Evolutionary conservation across 2,888 invertebrate genomes (phyloP).

Genomic region (Temnothorax ravouxi): DNA sequence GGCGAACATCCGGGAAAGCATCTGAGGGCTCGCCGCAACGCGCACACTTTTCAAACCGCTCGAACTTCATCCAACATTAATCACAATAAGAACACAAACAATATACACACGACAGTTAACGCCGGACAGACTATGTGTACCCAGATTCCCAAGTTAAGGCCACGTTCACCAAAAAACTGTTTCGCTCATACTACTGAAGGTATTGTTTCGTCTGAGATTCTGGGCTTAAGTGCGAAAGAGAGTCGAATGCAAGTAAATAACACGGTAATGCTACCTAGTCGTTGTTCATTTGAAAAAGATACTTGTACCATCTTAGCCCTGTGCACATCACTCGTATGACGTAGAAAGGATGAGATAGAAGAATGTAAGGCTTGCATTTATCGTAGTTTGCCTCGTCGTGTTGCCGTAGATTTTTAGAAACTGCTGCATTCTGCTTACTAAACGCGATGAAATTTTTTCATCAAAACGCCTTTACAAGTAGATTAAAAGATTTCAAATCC

Average conservation of each 20-base stretch:
- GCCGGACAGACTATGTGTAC: conserved; percentile 82
- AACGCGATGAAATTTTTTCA: background rate
- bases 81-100: conserved; percentile 79
- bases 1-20: conserved; percentile 80
- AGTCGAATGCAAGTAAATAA: conserved; percentile 58
- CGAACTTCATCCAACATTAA: conserved; percentile 78
- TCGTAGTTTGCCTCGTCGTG: background rate
- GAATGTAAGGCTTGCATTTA: conserved; percentile 44
- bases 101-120: conserved; percentile 80
- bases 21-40: conserved; percentile 81
- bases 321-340: conserved; percentile 38
- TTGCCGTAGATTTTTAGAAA: conserved; percentile 2
- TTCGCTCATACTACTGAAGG: conserved; percentile 83
- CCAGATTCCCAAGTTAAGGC: conserved; percentile 83
- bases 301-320: conserved; percentile 35
- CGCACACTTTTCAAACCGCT: conserved; percentile 79
- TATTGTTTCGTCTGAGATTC: conserved; percentile 78
- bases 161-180: conserved; percentile 83
- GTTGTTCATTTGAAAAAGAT: conserved; percentile 52
- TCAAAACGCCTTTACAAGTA: background rate
- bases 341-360: conserved; percentile 45
- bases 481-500: background rate
- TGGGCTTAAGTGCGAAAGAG: conserved; percentile 66
- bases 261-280: conserved; percentile 50
- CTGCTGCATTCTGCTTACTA: background rate